Percentiles rank a stretch among this genome's conserved stretches.
These are phyloP conservation scores for Lasioglossum morio DNA, from an alignment of 2,888 invertebrate species.

Conservation along the genomic window DNA sequence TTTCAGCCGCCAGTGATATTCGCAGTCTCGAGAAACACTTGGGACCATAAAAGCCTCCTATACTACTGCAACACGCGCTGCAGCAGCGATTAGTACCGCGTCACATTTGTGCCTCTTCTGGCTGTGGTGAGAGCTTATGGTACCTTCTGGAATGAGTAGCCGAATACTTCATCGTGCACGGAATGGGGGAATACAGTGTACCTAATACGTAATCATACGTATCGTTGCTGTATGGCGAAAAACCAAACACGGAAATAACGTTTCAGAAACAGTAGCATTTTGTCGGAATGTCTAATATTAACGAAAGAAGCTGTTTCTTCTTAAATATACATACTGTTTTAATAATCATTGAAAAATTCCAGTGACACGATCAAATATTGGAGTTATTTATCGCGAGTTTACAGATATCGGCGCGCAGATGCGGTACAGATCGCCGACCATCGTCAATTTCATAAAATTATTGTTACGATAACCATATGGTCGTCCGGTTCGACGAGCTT, in stretches of 20 bases:
- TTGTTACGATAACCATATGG: slow-evolving; percentile 73
- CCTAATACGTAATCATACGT: neutral
- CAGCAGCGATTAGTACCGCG: slow-evolving; percentile 3
- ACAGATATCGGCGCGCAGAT: neutral
- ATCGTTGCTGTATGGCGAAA: neutral
- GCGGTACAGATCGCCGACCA: slow-evolving; percentile 35
- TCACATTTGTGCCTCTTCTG: slow-evolving; percentile 6
- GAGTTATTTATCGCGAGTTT: neutral
- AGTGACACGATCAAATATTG: neutral
- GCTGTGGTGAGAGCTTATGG: neutral
- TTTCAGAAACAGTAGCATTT: neutral
- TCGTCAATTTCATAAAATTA: slow-evolving; percentile 58
- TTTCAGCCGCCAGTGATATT: neutral
- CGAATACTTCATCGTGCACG: neutral
- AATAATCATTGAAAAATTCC: neutral
- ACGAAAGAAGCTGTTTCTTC: too few species aligned
- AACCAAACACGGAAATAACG: neutral
- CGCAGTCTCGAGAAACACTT: neutral
- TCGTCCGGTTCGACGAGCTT: slow-evolving; percentile 56
- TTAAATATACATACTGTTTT: too few species aligned
- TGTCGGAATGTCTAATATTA: neutral
- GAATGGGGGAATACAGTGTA: neutral
- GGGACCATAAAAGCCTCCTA: slow-evolving; percentile 1
- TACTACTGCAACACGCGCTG: neutral
- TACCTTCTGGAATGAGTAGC: neutral